Evolutionary conservation across 2,797 vertebrate species (phyloP).

Genomic region (Tinamus major): DNA sequence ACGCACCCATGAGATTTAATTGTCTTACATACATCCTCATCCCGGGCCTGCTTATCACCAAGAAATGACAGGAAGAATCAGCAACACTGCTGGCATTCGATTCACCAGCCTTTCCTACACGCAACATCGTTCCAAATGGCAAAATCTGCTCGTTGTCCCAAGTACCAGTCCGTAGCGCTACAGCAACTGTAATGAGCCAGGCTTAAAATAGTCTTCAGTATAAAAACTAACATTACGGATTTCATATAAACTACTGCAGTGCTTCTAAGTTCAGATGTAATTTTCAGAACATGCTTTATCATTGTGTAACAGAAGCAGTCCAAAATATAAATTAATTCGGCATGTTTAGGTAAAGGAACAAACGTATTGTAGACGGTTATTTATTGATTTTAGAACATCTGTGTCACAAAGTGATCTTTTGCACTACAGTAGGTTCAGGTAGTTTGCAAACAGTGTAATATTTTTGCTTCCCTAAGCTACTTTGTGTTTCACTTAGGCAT

Average conservation of each 20-base stretch:
- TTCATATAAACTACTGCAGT: background rate
- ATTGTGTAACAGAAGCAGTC: background rate
- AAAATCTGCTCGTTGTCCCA: background rate
- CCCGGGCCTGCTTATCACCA: background rate
- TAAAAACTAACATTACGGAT: background rate
- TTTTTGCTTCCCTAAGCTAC: constrained; percentile 34
- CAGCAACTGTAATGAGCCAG: background rate
- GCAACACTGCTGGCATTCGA: background rate
- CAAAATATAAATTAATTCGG: background rate
- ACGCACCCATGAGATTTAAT: background rate
- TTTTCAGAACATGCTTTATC: constrained; percentile 7
- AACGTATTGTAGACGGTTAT: background rate
- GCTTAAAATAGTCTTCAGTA: background rate
- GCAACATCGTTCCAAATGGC: background rate
- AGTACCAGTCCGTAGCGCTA: background rate
- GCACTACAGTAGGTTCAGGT: constrained; percentile 3
- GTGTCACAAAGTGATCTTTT: constrained; percentile 27
- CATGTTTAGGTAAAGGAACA: background rate
- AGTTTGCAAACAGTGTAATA: constrained; percentile 9
- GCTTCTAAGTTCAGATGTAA: background rate
- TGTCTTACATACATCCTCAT: background rate
- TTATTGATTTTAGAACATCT: constrained; percentile 32
- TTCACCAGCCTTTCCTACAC: background rate
- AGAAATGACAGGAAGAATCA: background rate
- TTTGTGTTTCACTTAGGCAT: constrained; percentile 50